Evolutionary conservation across 1,140 invertebrate genomes (phyloP).

Genomic region (Globodera rostochiensis): DNA sequence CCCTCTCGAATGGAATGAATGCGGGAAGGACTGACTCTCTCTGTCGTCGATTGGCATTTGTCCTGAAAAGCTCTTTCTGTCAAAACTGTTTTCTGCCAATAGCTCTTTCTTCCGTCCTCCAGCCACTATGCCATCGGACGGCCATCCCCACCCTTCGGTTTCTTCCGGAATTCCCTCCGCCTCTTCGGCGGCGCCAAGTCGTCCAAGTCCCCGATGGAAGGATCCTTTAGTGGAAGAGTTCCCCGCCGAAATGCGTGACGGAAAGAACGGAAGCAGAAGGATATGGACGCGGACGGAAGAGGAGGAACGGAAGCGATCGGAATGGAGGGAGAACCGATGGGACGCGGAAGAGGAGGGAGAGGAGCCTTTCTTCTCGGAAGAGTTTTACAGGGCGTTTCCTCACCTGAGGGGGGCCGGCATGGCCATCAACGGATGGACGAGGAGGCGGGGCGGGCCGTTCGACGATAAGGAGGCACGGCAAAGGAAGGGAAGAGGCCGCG

Average conservation of each 20-base stretch:
- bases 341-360: not conserved
- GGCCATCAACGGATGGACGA: not conserved
- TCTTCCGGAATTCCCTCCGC: not conserved
- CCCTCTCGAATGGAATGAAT: not conserved
- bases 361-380: slow-evolving; percentile 26
- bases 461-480: not conserved
- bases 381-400: slow-evolving; percentile 35
- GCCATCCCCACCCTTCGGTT: not conserved
- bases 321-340: not conserved
- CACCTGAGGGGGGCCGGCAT: slow-evolving; percentile 12
- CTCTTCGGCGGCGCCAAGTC: not conserved
- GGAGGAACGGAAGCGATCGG: not conserved
- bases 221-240: slow-evolving; percentile 27
- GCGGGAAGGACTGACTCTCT: not conserved
- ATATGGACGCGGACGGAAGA: not conserved
- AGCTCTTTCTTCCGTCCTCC: not conserved
- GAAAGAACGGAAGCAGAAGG: not conserved
- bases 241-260: slow-evolving; percentile 6
- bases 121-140: not conserved
- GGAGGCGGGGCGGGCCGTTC: not conserved
- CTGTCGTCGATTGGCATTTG: not conserved
- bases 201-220: slow-evolving; percentile 22
- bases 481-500: not conserved
- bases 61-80: not conserved
- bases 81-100: too few species aligned